Percentiles rank a stretch among this genome's conserved stretches.
phyloP scores from a whole-genome alignment of 2,888 invertebrate species.

The Thyatira batis region DNA sequence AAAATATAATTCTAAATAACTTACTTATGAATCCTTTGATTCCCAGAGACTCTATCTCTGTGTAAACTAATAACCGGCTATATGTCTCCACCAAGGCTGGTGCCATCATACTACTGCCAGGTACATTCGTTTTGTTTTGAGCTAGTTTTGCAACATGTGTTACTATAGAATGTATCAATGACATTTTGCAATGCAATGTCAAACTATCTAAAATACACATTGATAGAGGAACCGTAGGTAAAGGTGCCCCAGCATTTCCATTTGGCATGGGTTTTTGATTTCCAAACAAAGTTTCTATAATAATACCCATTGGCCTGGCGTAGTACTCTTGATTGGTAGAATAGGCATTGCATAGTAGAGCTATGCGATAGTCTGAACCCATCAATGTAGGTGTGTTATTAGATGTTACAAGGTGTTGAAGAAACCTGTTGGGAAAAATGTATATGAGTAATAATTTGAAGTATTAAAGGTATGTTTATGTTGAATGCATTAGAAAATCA shows the following conservation, averaged over 20 bases:
- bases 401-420: constrained; percentile 92
- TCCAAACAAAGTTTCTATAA: constrained; percentile 93
- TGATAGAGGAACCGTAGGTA: constrained; percentile 93
- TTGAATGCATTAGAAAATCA: constrained; percentile 6
- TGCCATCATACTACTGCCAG: constrained; percentile 85
- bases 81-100: constrained; percentile 98
- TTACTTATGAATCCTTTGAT: constrained; percentile 97
- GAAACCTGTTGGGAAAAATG: constrained; percentile 82
- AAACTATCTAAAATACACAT: constrained; percentile 96
- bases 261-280: constrained; percentile 82
- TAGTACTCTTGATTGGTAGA: constrained; percentile 96
- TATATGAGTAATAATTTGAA: neutral
- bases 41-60: constrained; percentile 97
- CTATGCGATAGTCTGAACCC: constrained; percentile 94
- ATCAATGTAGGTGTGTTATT: constrained; percentile 86
- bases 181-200: constrained; percentile 98
- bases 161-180: constrained; percentile 89
- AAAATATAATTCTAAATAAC: constrained; percentile 39
- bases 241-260: constrained; percentile 77
- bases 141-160: constrained; percentile 95
- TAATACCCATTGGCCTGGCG: constrained; percentile 94
- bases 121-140: constrained; percentile 91
- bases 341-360: constrained; percentile 96
- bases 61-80: constrained; percentile 95
- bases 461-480: constrained; percentile 1